Evolutionary conservation across 2,888 invertebrate genomes (phyloP), one percentile per base, ranked within the genome.

Genomic region (Caenorhabditis sp.): DNA sequence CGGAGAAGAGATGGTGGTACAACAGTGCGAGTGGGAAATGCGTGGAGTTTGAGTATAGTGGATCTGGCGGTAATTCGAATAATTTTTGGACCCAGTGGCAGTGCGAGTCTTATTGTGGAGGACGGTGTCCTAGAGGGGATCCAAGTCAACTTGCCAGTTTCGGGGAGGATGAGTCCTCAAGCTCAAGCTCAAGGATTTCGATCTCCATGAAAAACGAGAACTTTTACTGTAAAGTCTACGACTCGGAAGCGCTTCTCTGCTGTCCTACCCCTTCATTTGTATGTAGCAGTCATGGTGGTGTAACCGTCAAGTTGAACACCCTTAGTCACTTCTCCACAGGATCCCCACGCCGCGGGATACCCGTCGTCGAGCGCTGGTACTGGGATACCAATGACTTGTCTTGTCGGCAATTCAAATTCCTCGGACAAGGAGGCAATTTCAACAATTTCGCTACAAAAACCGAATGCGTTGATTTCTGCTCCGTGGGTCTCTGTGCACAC

Each of bases 341-440:
- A 20, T 85, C 87, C 0, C 84, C 84, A 6, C 32, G 65, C 15
- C 60, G 76, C 1, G 81, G 81, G 3, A 51, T 70, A 6, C 60
- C 55, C 4, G 18, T 37, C 20, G 5, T 53, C 15, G 65, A 76
- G 1, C 26, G 81, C 37, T 88, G 85, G 85, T 88, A 83, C 71
- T 88, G 86, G 87, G 85, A 89, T 47, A 55, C 80, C 9, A 68
- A 62, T 11, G 69, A 60, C 0, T 56, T 83, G 9, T 69, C 71
- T 9, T 90, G 90, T 61, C 78, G 84, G 35, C 62, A 83, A 4
- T 90, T 90, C 80, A 85, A 85, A 20, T 90, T 87, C 61, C 74
- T 78, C 18, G 89, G 89, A 18, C 89, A 89, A 74, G 90, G 89
- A 6, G 90, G 90, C 9, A 90, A 90, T 53, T 90, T 88, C 80